phyloP scores from a whole-genome alignment of 1,140 invertebrate species.

The Drosophila pruinosa region DNA sequence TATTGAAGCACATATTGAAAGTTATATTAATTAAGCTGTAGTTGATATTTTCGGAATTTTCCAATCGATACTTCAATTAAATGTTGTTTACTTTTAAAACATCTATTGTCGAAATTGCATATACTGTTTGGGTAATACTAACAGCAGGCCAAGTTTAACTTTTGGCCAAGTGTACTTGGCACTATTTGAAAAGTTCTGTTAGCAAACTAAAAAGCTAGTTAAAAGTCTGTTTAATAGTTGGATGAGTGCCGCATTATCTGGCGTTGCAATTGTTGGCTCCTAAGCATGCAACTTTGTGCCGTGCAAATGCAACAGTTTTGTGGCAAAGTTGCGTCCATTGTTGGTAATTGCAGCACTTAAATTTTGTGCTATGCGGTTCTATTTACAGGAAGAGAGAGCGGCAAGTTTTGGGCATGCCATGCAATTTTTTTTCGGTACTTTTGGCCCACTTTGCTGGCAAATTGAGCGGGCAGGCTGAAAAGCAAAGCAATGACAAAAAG shows the following conservation, averaged over 20 bases:
- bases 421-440: background rate
- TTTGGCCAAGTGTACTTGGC: conserved; percentile 23
- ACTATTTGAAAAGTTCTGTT: conserved; percentile 27
- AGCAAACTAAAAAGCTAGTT: conserved; percentile 33
- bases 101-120: background rate
- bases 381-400: conserved; percentile 16
- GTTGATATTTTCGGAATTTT: background rate
- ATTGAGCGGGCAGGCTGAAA: conserved; percentile 10
- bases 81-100: background rate
- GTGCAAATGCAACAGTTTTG: conserved; percentile 39
- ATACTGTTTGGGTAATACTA: background rate
- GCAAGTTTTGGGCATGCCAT: background rate
- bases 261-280: conserved; percentile 14
- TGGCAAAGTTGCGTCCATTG: conserved; percentile 35
- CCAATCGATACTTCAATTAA: conserved; percentile 3
- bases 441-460: background rate
- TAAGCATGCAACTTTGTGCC: conserved; percentile 22
- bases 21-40: background rate
- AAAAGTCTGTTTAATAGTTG: conserved; percentile 24
- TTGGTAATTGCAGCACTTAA: conserved; percentile 41
- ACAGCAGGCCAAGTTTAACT: conserved; percentile 19
- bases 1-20: background rate
- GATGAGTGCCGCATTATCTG: conserved; percentile 40
- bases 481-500: conserved; percentile 3
- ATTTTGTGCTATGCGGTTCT: conserved; percentile 3